Evolutionary conservation across 2,797 vertebrate species (phyloP), one percentile per base, ranked within the genome.

Genomic region (Argyrosomus regius): DNA sequence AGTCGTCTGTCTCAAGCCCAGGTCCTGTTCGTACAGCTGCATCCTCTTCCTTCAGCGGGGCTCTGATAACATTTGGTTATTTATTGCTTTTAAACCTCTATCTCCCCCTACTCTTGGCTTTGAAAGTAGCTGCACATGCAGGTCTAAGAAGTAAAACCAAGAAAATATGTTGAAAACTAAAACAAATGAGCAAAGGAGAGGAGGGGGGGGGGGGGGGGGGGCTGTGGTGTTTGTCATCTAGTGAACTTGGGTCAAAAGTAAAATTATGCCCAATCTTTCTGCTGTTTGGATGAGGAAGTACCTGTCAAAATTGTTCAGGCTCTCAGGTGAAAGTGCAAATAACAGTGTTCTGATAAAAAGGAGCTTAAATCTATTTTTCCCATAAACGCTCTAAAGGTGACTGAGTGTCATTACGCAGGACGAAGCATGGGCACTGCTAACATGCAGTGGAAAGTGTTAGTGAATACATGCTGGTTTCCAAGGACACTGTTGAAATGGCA

Each of bases 11-110:
- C 95, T 95, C 92, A 60, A 80, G 89, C 89, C 86, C 61, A 50
- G 89, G 91, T 89, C 92, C 91, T 95, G 94, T 94, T 91, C 94
- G 87, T 94, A 94, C 96, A 96, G 96, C 96, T 96, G 96, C 95
- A 95, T 96, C 95, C 96, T 95, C 88, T 96, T 96, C 95, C 95
- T 96, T 91, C 89, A 94, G 94, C 69, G 68, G 79, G 91, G 89
- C 91, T 93, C 96, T 93, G 95, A 96, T 96, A 96, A 96, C 94
- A 92, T 92, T 92, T 82, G 85, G 92, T 95, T 96, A 96, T 96
- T 96, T 96, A 96, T 96, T 96, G 95, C 96, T 95, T 93, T 93
- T 90, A 93, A 92, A 88, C 84, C 91, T 89, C 86, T 87, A 90
- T 92, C 93, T 89, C 78, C 84, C 81, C 81, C 75, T 74, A 80